A percentile compares a stretch with the other conserved stretches of the same genome.
Conservation (phyloP, 1,140 invertebrate genomes). For the Apis dorsata region DNA sequence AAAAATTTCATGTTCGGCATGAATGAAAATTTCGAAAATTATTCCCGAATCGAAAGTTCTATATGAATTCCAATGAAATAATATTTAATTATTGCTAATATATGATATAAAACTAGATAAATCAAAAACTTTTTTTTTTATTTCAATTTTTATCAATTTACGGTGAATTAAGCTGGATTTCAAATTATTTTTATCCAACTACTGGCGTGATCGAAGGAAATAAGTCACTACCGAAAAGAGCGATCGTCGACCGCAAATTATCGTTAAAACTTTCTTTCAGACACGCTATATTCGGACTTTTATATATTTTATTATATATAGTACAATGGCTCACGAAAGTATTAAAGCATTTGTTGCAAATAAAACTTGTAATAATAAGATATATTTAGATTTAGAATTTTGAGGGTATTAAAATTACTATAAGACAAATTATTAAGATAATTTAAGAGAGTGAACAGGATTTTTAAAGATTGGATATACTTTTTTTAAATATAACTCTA, state of each 20-base stretch:
- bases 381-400: too few species aligned
- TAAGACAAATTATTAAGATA: too few species aligned
- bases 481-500: too few species aligned
- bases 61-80: too few species aligned
- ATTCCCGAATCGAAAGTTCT: background rate
- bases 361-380: too few species aligned
- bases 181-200: slow-evolving; percentile 9
- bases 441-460: too few species aligned
- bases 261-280: slow-evolving; percentile 8
- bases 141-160: slow-evolving; percentile 2
- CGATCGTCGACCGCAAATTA: background rate
- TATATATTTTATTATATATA: background rate
- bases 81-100: background rate
- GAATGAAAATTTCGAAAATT: background rate
- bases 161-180: background rate
- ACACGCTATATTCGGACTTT: background rate
- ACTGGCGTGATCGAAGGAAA: background rate
- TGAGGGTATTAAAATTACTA: too few species aligned
- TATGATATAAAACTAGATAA: background rate
- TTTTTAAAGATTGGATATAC: too few species aligned
- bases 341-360: too few species aligned
- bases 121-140: background rate
- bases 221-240: slow-evolving; percentile 6
- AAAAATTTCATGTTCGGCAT: background rate
- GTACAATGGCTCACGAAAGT: too few species aligned